Evolutionary conservation across 2,797 vertebrate species (phyloP).

Genomic region (Mormyrops boulengeri): DNA sequence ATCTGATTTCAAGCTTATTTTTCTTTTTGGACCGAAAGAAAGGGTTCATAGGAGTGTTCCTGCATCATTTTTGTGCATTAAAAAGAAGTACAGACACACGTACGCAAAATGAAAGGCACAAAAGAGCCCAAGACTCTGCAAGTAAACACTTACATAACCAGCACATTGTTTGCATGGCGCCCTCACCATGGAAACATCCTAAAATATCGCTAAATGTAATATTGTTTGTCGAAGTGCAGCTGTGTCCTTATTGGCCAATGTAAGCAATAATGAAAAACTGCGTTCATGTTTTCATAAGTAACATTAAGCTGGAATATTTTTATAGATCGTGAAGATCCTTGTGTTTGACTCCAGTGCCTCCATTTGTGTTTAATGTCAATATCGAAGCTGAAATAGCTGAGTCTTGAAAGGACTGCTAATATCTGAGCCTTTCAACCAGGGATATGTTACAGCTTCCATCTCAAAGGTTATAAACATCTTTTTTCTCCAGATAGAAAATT

Average conservation of each 20-base stretch:
- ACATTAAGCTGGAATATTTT: background rate
- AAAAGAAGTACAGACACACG: background rate
- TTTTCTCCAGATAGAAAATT: background rate
- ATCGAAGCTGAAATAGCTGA: background rate
- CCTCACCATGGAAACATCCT: constrained; percentile 11
- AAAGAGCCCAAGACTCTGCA: background rate
- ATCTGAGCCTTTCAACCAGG: background rate
- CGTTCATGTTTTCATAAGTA: background rate
- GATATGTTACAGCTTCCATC: background rate
- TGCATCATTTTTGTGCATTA: background rate
- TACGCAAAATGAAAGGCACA: background rate
- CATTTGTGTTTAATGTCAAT: background rate
- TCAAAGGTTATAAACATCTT: background rate
- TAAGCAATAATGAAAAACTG: background rate
- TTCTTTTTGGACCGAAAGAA: background rate
- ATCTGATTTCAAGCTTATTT: background rate
- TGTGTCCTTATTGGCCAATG: background rate
- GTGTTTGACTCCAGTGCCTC: background rate
- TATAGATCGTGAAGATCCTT: background rate
- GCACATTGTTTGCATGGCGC: constrained; percentile 7
- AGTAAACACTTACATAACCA: constrained; percentile 13
- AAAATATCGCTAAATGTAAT: constrained; percentile 15
- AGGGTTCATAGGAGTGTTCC: background rate
- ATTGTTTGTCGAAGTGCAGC: background rate
- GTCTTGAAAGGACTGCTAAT: background rate